phyloP scores from a whole-genome alignment of 2,888 invertebrate genomes.

The Matsumyia berberina region DNA sequence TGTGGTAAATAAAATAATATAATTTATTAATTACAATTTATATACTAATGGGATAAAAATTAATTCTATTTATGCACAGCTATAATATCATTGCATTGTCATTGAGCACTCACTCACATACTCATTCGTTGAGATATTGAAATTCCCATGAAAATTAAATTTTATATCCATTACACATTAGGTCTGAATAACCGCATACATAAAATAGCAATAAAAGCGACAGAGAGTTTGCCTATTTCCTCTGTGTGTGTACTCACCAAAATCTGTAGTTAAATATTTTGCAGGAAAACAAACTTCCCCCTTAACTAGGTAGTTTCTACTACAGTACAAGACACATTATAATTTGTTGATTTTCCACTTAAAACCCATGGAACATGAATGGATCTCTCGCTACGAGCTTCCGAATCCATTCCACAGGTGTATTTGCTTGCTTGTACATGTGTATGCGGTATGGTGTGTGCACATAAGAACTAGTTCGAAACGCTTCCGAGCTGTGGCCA shows the following conservation, averaged over 20 bases:
- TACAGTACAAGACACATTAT: conserved; percentile 78
- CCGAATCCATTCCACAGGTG: conserved; percentile 72
- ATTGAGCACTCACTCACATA: conserved; percentile 15
- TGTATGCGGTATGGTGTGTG: conserved; percentile 66
- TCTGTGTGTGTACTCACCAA: conserved; percentile 77
- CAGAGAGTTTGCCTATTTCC: conserved; percentile 68
- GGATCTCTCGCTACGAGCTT: conserved; percentile 69
- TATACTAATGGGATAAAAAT: no score
- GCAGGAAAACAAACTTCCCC: conserved; percentile 79
- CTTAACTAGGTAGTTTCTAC: conserved; percentile 73
- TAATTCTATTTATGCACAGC: not conserved
- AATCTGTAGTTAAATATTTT: conserved; percentile 81
- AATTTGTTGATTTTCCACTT: conserved; percentile 82
- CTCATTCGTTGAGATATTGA: conserved; percentile 5
- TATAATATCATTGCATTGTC: conserved; percentile 1
- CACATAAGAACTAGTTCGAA: conserved; percentile 70
- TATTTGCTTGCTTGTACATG: conserved; percentile 64
- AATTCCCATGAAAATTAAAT: conserved; percentile 57
- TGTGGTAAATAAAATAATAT: no score
- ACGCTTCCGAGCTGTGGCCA: conserved; percentile 64
- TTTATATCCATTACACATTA: conserved; percentile 63
- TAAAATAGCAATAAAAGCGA: conserved; percentile 69
- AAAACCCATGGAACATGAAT: conserved; percentile 78
- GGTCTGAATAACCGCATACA: conserved; percentile 64
- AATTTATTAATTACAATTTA: no score